Base-by-base conservation (phyloP, 64 coral and sea anemone genomes). In the Pocillopora damicornis region DNA sequence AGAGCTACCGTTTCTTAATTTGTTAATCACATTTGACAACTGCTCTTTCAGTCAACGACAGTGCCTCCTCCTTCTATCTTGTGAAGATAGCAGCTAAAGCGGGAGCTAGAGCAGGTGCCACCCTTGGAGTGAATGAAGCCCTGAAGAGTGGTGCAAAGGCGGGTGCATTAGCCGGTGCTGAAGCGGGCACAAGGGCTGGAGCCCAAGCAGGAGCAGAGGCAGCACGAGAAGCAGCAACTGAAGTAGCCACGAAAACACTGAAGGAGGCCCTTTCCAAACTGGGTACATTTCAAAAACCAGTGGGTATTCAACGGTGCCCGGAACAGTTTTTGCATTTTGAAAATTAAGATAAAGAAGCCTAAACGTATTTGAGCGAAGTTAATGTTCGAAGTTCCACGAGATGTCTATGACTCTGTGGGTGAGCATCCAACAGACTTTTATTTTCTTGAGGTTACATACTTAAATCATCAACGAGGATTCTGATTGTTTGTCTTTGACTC, bases 11-110 rank as follows among this genome's bases (percentile, higher is more conserved):
- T 18, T 22, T 20, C 4, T 23, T 23, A 8, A 25, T 23, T 5
- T 22, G 4, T 71, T 20, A 9, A 23, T 71, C 5, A 26, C n/a
- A 71, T 11, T 71, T 20, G 5, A 20, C 11, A 10, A 30, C 25
- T 71, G 11, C 9, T 30, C 20, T 51, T 51, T 85, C 3, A 85
- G 81, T 18, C 15, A 72, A 85, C 65, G 18, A 85, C 10, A 85
- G 18, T n/a, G 65, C 81, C 26, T 14, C 81, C 15, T 45, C 67
- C 15, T 58, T 18, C 8, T 66, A 58, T 4, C 81, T 85, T 15
- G 15, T 92, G 15, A 92, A 37, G 61, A 68, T 92, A 78, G 90
- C 90, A 72, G 90, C 90, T 18, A 87, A 92, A 63, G 90, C 90
- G 14, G 90, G 90, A 11, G 90, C 90, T 11, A 84, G 61, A 57